Evolutionary conservation across 2,888 invertebrate genomes (phyloP).

Genomic region (Xestia rhomboidea): DNA sequence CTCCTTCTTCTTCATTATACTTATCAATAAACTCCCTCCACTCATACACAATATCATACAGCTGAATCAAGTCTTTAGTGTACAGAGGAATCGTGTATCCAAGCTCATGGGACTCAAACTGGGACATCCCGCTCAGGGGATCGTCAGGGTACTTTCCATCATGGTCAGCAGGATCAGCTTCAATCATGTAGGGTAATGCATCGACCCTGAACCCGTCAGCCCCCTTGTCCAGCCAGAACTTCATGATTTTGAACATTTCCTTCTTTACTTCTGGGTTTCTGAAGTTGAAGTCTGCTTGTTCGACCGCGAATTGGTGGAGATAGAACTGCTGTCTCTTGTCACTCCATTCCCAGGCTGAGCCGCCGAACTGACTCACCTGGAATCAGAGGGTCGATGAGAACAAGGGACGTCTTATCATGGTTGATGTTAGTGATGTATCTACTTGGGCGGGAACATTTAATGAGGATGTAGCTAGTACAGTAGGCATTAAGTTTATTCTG

Average conservation of each 20-base stretch:
- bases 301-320: conserved; percentile 92
- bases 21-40: conserved; percentile 91
- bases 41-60: conserved; percentile 89
- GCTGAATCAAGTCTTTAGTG: conserved; percentile 91
- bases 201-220: conserved; percentile 94
- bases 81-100: conserved; percentile 91
- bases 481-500: not conserved
- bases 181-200: conserved; percentile 91
- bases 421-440: not conserved
- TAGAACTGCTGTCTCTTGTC: conserved; percentile 92
- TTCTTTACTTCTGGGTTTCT: conserved; percentile 90
- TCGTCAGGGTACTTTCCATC: conserved; percentile 87
- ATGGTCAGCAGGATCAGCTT: conserved; percentile 85
- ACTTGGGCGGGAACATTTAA: not conserved
- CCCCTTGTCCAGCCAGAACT: conserved; percentile 94
- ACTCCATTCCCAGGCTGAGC: conserved; percentile 93
- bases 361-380: conserved; percentile 91
- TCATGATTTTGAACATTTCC: conserved; percentile 91
- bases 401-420: no score
- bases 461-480: not conserved
- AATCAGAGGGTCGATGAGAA: not conserved
- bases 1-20: conserved; percentile 81
- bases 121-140: conserved; percentile 83
- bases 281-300: conserved; percentile 93
- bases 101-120: conserved; percentile 88